These are phyloP conservation scores for Paraescarpia echinospica DNA, from an alignment of 1,140 invertebrate species.

Conservation along the genomic window DNA sequence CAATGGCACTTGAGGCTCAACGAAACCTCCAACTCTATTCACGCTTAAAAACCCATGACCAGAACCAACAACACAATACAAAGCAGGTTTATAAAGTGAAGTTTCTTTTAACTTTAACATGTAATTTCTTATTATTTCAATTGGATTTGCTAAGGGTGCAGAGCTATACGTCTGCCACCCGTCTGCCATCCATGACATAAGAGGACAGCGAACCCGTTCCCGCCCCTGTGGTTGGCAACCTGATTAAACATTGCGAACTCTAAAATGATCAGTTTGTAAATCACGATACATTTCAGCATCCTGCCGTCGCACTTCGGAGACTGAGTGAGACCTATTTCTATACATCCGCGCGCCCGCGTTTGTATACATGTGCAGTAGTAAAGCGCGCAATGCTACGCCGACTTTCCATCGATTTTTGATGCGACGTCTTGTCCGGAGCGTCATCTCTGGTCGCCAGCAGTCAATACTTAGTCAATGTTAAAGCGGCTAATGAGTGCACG, in stretches of 20 bases:
- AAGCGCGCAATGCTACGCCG: too few relatives aligned
- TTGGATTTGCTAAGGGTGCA: too few relatives aligned
- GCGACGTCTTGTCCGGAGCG: not conserved
- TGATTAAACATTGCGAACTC: not conserved
- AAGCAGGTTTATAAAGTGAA: too few relatives aligned
- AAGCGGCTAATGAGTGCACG: not conserved
- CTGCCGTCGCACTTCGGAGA: not conserved
- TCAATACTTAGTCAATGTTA: not conserved
- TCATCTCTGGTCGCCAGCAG: not conserved
- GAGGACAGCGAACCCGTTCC: not conserved
- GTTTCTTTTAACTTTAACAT: too few relatives aligned
- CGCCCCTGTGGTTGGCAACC: not conserved
- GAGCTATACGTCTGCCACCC: too few relatives aligned
- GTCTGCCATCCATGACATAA: too few relatives aligned
- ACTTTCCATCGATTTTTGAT: not conserved
- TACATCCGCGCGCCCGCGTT: not conserved
- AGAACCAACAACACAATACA: too few relatives aligned
- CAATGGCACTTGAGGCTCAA: too few relatives aligned
- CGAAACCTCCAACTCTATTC: too few relatives aligned
- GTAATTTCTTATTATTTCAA: too few relatives aligned
- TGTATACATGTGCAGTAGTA: not conserved
- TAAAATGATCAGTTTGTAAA: too few relatives aligned
- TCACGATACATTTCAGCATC: not conserved
- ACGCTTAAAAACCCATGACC: too few relatives aligned
- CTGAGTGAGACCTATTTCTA: not conserved